phyloP scores from a whole-genome alignment of 1,140 invertebrate genomes.

The Panagrolaimus sp. region DNA sequence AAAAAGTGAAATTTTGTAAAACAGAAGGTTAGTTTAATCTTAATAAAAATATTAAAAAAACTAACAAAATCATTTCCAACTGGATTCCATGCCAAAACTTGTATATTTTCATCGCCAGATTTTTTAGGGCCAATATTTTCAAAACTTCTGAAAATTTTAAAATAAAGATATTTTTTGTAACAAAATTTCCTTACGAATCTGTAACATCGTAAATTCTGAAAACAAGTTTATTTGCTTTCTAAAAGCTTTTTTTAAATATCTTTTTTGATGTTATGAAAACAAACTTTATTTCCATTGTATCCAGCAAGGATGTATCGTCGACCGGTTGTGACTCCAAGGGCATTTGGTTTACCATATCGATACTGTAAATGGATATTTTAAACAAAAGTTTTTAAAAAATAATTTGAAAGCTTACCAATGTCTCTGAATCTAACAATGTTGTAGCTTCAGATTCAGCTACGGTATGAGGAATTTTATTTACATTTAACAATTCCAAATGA shows the following conservation, averaged over 20 bases:
- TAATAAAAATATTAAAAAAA: background rate
- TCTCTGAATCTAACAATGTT: slow-evolving; percentile 23
- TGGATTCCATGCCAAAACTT: slow-evolving; percentile 37
- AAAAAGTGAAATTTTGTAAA: too few species aligned
- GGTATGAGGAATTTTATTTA: slow-evolving; percentile 18
- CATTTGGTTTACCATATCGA: slow-evolving; percentile 5
- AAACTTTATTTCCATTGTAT: background rate
- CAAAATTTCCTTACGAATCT: slow-evolving; percentile 5
- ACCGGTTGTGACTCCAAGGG: background rate
- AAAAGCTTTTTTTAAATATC: background rate
- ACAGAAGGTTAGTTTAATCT: background rate
- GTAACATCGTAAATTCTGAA: background rate
- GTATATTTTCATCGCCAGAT: slow-evolving; percentile 40
- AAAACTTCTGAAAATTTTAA: slow-evolving; percentile 31
- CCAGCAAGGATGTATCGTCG: slow-evolving; percentile 6
- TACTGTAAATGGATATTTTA: background rate
- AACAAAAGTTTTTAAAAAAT: too few species aligned
- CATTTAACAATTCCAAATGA: slow-evolving; percentile 32
- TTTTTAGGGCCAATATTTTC: slow-evolving; percentile 44
- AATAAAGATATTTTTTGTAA: background rate
- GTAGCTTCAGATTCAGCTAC: slow-evolving; percentile 17
- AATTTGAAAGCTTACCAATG: slow-evolving; percentile 16
- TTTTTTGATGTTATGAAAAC: background rate
- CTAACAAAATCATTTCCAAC: slow-evolving; percentile 37
- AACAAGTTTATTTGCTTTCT: background rate